A percentile compares a stretch with the other conserved stretches of the same genome.
phyloP scores from a whole-genome alignment of 2,113 vertebrate genomes.

The Rhizomys pruinosus region DNA sequence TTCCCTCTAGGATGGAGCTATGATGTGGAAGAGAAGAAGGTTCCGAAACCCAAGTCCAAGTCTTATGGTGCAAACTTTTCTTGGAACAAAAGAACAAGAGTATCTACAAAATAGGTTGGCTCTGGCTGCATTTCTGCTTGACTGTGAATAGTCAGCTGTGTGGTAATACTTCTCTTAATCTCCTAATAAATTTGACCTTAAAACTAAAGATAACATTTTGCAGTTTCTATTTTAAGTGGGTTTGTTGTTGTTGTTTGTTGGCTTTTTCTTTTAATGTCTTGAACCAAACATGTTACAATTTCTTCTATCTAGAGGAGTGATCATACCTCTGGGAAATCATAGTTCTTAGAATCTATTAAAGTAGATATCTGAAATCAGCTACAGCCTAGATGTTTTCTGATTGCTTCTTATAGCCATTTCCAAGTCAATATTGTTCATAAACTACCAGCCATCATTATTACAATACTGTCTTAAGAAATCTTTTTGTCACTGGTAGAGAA shows the following conservation, averaged over 20 bases:
- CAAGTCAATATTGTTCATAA: slow-evolving; percentile 71
- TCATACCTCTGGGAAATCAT: slow-evolving; percentile 83
- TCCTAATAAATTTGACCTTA: slow-evolving; percentile 91
- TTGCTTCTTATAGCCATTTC: slow-evolving; percentile 80
- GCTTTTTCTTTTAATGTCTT: slow-evolving; percentile 87
- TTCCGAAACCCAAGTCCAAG: slow-evolving; percentile 94
- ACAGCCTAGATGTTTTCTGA: slow-evolving; percentile 77
- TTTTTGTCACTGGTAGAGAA: neutral
- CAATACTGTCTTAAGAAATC: slow-evolving; percentile 54
- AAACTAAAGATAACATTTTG: slow-evolving; percentile 85
- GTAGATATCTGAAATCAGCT: slow-evolving; percentile 82
- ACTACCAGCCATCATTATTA: slow-evolving; percentile 2
- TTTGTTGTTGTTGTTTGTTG: too few species aligned
- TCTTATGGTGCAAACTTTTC: slow-evolving; percentile 99
- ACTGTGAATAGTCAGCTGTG: slow-evolving; percentile 89
- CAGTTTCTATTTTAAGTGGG: slow-evolving; percentile 88
- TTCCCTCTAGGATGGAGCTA: slow-evolving; percentile 95
- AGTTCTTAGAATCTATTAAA: slow-evolving; percentile 77
- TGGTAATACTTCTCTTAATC: slow-evolving; percentile 88
- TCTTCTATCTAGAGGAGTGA: slow-evolving; percentile 84
- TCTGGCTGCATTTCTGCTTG: slow-evolving; percentile 84
- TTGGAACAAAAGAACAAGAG: slow-evolving; percentile 97
- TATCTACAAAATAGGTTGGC: slow-evolving; percentile 95
- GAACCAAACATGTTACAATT: slow-evolving; percentile 84
- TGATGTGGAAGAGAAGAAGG: slow-evolving; percentile 93